phyloP scores from a whole-genome alignment of 2,888 invertebrate genomes.

The Ormyrus rosae region DNA sequence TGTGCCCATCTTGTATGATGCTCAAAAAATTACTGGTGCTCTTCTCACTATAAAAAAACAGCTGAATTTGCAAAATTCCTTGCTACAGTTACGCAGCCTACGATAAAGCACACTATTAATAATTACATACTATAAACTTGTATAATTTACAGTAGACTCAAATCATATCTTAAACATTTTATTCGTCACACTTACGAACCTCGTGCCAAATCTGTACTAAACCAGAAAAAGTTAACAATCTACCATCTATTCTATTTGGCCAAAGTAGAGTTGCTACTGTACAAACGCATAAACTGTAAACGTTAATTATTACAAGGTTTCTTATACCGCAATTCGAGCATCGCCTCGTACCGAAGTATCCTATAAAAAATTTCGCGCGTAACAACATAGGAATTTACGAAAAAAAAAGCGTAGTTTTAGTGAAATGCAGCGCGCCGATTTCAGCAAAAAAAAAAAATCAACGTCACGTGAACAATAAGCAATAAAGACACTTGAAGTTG shows the following conservation, averaged over 20 bases:
- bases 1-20: slow-evolving; percentile 55
- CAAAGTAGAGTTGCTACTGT: slow-evolving; percentile 36
- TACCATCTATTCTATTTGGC: slow-evolving; percentile 25
- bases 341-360: neutral
- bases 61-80: slow-evolving; percentile 16
- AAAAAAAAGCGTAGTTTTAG: neutral
- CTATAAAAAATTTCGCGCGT: neutral
- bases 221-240: neutral
- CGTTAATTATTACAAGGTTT: neutral
- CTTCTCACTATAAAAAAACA: slow-evolving; percentile 1
- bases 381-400: slow-evolving; percentile 26
- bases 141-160: slow-evolving; percentile 30
- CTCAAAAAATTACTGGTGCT: slow-evolving; percentile 67
- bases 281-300: slow-evolving; percentile 5
- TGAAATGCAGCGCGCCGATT: too few species aligned
- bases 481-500: slow-evolving; percentile 23
- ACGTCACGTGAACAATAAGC: slow-evolving; percentile 8
- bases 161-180: slow-evolving; percentile 1
- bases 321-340: neutral
- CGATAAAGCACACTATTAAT: slow-evolving; percentile 17
- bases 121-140: neutral
- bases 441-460: neutral
- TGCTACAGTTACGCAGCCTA: slow-evolving; percentile 7
- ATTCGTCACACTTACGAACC: neutral
- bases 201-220: slow-evolving; percentile 41